Percentiles rank a stretch among this genome's conserved stretches.
phyloP scores from a whole-genome alignment of 2,113 vertebrate genomes.

The Eleginops maclovinus region DNA sequence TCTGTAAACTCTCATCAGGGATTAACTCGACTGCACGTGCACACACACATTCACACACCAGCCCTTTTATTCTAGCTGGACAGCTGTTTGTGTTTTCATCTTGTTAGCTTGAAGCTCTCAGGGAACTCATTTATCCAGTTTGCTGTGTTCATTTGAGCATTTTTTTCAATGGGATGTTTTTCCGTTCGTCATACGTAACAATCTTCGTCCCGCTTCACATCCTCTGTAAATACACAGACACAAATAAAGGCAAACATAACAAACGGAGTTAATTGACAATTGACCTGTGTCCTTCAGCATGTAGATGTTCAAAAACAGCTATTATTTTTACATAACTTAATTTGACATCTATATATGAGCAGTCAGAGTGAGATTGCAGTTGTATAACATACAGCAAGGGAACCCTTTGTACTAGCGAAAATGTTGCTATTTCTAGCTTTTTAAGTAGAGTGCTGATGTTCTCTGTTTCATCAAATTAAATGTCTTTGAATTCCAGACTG shows the following conservation, averaged over 20 bases:
- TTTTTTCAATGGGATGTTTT: constrained; percentile 16
- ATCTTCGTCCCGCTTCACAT: background rate
- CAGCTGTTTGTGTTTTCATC: constrained; percentile 60
- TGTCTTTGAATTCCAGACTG: background rate
- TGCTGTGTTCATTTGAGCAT: constrained; percentile 8
- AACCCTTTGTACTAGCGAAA: background rate
- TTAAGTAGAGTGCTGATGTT: background rate
- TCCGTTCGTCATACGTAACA: constrained; percentile 5
- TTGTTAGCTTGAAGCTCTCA: constrained; percentile 40
- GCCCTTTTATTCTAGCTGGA: constrained; percentile 51
- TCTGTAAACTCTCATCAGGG: constrained; percentile 30
- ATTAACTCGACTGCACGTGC: constrained; percentile 56
- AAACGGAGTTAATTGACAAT: background rate
- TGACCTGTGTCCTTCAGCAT: too few relatives aligned
- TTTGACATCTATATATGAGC: background rate
- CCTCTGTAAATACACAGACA: background rate
- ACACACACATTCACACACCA: constrained; percentile 24
- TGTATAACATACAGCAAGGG: background rate
- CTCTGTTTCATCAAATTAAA: too few relatives aligned
- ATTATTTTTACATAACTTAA: too few relatives aligned
- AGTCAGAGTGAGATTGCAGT: background rate
- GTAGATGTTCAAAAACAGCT: too few relatives aligned
- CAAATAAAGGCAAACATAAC: background rate
- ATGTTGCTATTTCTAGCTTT: too few relatives aligned
- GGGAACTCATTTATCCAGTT: constrained; percentile 53